Percentiles rank a stretch among this genome's conserved stretches.
Evolutionary conservation across 2,888 invertebrate species (phyloP).

Genomic region (Plebejus anna): DNA sequence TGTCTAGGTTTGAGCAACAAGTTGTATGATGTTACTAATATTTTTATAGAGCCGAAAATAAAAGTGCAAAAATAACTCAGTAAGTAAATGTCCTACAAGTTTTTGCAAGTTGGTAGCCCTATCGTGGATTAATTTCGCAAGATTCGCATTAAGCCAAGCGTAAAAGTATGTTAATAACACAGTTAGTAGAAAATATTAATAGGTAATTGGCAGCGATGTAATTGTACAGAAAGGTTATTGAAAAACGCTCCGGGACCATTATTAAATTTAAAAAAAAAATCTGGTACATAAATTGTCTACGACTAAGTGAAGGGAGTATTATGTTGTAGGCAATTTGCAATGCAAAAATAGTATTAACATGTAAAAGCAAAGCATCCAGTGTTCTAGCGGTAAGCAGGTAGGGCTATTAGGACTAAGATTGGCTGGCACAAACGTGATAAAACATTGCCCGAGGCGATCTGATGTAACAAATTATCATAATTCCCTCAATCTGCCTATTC

Average conservation of each 20-base stretch:
- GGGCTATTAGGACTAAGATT: constrained; percentile 4
- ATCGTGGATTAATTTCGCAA: constrained; percentile 56
- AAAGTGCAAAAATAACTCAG: not conserved
- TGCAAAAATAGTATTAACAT: constrained; percentile 19
- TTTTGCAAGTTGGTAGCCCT: constrained; percentile 1
- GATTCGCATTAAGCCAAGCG: constrained; percentile 55
- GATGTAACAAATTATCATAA: constrained; percentile 10
- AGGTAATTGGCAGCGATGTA: constrained; percentile 23
- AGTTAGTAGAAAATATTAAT: constrained; percentile 37
- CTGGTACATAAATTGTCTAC: not conserved
- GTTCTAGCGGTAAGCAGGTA: constrained; percentile 8
- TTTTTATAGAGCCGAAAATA: not conserved
- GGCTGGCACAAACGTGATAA: not conserved
- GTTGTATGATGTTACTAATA: not conserved
- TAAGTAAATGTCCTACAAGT: not conserved
- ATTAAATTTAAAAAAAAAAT: constrained; percentile 3
- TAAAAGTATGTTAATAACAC: constrained; percentile 62
- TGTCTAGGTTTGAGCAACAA: not conserved
- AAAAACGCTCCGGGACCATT: constrained; percentile 18
- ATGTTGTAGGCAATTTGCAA: constrained; percentile 15
- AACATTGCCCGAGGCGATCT: not conserved
- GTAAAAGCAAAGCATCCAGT: constrained; percentile 5
- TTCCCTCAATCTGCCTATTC: constrained; percentile 12
- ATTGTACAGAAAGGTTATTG: constrained; percentile 24
- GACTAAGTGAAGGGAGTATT: not conserved